phyloP scores from a whole-genome alignment of 2,888 invertebrate genomes.

The Hirtodrosophila cameraria region DNA sequence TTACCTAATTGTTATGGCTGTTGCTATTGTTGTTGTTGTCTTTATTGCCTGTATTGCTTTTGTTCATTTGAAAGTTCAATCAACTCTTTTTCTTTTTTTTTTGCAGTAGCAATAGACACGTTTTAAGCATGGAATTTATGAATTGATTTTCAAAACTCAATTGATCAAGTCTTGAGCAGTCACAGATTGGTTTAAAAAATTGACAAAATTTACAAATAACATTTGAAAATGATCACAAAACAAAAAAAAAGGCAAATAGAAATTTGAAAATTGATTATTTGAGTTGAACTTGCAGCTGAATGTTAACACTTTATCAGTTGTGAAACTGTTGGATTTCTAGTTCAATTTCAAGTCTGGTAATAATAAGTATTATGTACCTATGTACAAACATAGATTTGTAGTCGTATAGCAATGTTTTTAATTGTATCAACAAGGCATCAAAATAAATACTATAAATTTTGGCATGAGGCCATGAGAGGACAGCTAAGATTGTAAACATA shows the following conservation, averaged over 20 bases:
- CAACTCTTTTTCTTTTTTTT: constrained; percentile 12
- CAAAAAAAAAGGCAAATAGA: too few species aligned
- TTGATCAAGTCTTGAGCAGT: background rate
- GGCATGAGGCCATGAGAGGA: constrained; percentile 29
- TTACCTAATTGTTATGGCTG: constrained; percentile 32
- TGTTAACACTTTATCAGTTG: constrained; percentile 26
- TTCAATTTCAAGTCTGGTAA: constrained; percentile 20
- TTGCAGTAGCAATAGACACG: too few species aligned
- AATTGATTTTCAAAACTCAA: background rate
- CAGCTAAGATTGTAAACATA: constrained; percentile 22
- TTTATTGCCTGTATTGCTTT: background rate
- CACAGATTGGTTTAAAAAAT: background rate
- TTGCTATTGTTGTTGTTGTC: background rate
- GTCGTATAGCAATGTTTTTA: constrained; percentile 36
- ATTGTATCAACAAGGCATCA: constrained; percentile 34
- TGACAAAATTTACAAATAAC: background rate
- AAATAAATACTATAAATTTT: constrained; percentile 35
- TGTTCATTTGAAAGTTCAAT: constrained; percentile 11
- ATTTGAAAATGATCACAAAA: too few species aligned
- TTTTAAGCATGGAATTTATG: background rate
- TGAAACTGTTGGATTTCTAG: constrained; percentile 27
- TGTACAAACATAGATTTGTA: too few species aligned
- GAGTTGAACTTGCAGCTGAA: constrained; percentile 17
- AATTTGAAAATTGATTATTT: too few species aligned
- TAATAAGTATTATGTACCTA: constrained; percentile 1